Evolutionary conservation across 1,140 invertebrate species (phyloP).

Genomic region (Bathynomus jamesi): DNA sequence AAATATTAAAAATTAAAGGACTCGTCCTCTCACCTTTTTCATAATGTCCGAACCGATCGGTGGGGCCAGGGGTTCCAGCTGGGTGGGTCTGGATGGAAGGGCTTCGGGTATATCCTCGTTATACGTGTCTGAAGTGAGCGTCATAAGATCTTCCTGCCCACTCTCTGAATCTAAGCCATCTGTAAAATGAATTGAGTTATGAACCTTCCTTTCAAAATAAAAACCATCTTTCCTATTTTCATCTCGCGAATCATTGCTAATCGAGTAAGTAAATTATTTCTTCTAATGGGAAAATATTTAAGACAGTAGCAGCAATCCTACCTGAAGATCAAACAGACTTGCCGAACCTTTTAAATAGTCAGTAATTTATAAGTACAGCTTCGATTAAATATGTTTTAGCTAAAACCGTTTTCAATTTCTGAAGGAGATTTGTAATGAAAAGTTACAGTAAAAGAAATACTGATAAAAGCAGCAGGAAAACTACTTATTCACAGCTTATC

Average conservation of each 20-base stretch:
- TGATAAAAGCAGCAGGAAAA: not conserved
- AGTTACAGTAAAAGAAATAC: not conserved
- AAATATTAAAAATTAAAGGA: not conserved
- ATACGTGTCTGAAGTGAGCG: constrained; percentile 22
- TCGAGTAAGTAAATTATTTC: too few species aligned
- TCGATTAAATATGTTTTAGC: too few species aligned
- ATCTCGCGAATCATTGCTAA: too few species aligned
- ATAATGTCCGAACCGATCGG: constrained; percentile 50
- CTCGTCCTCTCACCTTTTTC: constrained; percentile 39
- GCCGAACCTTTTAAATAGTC: too few species aligned
- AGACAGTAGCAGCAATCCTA: too few species aligned
- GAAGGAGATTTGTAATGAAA: too few species aligned
- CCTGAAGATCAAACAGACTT: too few species aligned
- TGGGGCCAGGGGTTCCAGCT: constrained; percentile 55
- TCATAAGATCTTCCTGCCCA: constrained; percentile 26
- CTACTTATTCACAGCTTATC: constrained; percentile 19
- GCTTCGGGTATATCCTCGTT: constrained; percentile 37
- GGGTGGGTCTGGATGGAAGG: constrained; percentile 46
- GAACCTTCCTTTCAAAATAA: too few species aligned
- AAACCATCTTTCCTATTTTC: too few species aligned
- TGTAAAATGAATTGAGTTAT: too few species aligned
- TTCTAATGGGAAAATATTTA: constrained; percentile 36
- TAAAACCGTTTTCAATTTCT: too few species aligned
- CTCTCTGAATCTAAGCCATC: constrained; percentile 26
- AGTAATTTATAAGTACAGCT: too few species aligned